A percentile compares a stretch with the other conserved stretches of the same genome.
phyloP scores from a whole-genome alignment of 2,888 invertebrate species.

The Drosophila pegasa region DNA sequence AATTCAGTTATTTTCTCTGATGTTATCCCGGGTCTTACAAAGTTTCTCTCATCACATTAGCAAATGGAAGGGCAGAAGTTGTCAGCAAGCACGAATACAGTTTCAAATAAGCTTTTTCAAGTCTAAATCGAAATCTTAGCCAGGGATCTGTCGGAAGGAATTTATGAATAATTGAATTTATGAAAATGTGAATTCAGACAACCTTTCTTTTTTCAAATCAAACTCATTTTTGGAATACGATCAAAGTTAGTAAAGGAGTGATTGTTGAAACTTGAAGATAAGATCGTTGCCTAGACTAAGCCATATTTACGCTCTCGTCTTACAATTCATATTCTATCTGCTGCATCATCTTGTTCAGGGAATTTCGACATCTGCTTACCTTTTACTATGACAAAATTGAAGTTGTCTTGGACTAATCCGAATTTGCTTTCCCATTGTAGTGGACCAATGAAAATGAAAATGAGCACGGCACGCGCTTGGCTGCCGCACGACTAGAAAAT shows the following conservation, averaged over 20 bases:
- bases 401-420: slow-evolving; percentile 10
- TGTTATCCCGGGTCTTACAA: too few species aligned
- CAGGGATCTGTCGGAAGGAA: too few species aligned
- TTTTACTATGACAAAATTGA: slow-evolving; percentile 21
- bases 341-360: slow-evolving; percentile 11
- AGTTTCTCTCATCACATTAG: too few species aligned
- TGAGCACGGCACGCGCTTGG: slow-evolving; percentile 78
- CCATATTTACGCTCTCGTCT: not conserved
- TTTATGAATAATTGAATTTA: too few species aligned
- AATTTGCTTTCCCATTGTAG: slow-evolving; percentile 39
- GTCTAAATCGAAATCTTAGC: too few species aligned
- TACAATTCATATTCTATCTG: not conserved
- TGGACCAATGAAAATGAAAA: slow-evolving; percentile 74
- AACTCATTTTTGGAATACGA: not conserved
- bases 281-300: not conserved
- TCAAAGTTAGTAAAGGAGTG: not conserved
- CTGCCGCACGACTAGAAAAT: slow-evolving; percentile 76
- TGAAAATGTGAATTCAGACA: too few species aligned
- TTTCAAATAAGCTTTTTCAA: too few species aligned
- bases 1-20: too few species aligned
- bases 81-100: too few species aligned
- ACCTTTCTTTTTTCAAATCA: too few species aligned
- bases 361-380: slow-evolving; percentile 8
- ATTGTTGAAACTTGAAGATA: not conserved
- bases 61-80: too few species aligned